These are phyloP conservation scores for Mastomys coucha DNA, from an alignment of 2,113 vertebrate genomes.

Conservation along the genomic window DNA sequence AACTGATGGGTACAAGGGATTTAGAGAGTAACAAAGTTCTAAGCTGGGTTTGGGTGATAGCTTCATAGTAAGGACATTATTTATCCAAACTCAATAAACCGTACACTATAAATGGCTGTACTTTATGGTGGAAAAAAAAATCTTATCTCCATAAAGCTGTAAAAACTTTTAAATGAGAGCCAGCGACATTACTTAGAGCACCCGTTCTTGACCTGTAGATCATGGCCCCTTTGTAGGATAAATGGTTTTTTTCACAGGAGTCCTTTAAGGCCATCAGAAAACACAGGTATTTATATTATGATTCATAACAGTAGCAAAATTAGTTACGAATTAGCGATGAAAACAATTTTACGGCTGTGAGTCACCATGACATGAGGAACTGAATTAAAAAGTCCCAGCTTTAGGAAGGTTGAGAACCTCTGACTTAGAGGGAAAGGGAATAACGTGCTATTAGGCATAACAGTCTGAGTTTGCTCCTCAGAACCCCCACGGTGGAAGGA, in stretches of 20 bases:
- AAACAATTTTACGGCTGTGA: not conserved
- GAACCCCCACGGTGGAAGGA: not conserved
- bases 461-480: not conserved
- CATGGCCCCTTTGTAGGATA: not conserved
- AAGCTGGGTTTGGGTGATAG: not conserved
- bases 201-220: not conserved
- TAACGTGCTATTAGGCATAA: not conserved
- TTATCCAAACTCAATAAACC: not conserved
- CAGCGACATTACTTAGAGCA: not conserved
- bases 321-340: not conserved
- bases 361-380: not conserved
- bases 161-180: not conserved
- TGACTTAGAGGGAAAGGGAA: not conserved
- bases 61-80: not conserved
- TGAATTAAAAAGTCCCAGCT: not conserved
- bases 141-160: not conserved
- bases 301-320: not conserved
- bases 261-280: not conserved
- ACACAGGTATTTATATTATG: not conserved
- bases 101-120: not conserved
- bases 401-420: not conserved
- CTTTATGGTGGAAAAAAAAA: not conserved
- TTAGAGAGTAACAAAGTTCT: not conserved
- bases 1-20: accelerated
- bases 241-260: not conserved